Conservation (phyloP, 2,113 vertebrate genomes). For the Thinocorus orbignyianus region DNA sequence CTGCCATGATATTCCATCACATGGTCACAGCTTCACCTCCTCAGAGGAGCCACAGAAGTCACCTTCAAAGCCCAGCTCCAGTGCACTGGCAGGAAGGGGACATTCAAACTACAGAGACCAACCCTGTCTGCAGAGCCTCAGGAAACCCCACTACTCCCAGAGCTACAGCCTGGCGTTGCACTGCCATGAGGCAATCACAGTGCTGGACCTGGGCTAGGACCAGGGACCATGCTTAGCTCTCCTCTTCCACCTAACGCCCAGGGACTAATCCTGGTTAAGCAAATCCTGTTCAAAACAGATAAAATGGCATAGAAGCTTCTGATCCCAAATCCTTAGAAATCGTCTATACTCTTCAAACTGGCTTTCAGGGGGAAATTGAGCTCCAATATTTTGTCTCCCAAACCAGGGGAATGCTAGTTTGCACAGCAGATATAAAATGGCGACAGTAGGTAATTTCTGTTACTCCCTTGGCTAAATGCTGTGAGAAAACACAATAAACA, state of each 20-base stretch:
- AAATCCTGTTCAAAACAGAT: not conserved
- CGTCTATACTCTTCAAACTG: not conserved
- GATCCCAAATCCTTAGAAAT: not conserved
- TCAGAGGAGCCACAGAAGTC: not conserved
- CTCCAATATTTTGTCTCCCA: not conserved
- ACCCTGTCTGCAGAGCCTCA: accelerated
- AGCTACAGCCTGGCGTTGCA: not conserved
- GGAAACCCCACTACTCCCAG: not conserved
- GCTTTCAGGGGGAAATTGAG: not conserved
- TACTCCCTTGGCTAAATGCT: not conserved
- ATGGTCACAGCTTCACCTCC: not conserved
- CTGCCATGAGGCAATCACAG: no score
- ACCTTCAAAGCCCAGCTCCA: not conserved
- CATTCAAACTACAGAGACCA: not conserved
- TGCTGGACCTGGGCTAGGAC: not conserved
- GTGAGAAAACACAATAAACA: not conserved
- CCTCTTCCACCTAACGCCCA: not conserved
- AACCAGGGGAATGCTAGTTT: not conserved
- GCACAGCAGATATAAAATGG: not conserved
- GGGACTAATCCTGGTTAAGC: not conserved
- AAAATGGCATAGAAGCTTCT: not conserved
- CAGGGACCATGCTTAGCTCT: not conserved
- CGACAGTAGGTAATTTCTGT: not conserved
- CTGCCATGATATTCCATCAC: accelerated
- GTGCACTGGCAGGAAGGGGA: not conserved